These are phyloP conservation scores for Hestina assimilis DNA, from an alignment of 1,140 invertebrate species.

Conservation along the genomic window DNA sequence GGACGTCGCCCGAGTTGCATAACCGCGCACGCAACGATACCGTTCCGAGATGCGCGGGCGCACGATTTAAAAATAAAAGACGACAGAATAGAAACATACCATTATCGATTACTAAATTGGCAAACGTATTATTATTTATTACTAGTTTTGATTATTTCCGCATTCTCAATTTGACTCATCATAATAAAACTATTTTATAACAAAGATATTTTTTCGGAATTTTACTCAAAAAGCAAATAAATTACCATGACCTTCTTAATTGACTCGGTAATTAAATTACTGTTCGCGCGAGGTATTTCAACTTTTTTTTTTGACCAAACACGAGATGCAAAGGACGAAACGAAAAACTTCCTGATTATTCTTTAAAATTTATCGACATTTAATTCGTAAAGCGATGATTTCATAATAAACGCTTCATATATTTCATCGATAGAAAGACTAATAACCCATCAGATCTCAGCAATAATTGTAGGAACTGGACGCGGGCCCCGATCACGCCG, in stretches of 20 bases:
- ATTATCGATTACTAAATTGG: constrained; percentile 10
- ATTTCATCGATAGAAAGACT: constrained; percentile 19
- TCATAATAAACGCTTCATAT: background rate
- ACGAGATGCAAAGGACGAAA: background rate
- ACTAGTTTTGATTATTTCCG: constrained; percentile 13
- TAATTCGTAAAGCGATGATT: background rate
- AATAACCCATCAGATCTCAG: constrained; percentile 29
- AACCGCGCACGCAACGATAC: constrained; percentile 64
- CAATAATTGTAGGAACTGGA: constrained; percentile 46
- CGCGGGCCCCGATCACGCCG: constrained; percentile 26
- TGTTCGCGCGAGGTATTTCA: background rate
- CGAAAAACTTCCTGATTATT: background rate
- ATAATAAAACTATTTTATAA: background rate
- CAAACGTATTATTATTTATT: background rate
- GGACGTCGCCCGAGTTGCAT: constrained; percentile 64
- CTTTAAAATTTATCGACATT: background rate
- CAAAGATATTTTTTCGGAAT: background rate
- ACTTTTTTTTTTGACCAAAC: constrained; percentile 3
- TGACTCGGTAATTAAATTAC: constrained; percentile 1
- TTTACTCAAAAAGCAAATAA: background rate
- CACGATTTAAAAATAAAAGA: constrained; percentile 11
- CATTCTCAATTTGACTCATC: constrained; percentile 13
- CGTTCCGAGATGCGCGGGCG: constrained; percentile 36
- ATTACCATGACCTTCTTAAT: background rate
- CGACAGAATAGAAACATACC: background rate